Conservation (phyloP, 2,888 invertebrate species). For the Tromatobia lineatoria region DNA sequence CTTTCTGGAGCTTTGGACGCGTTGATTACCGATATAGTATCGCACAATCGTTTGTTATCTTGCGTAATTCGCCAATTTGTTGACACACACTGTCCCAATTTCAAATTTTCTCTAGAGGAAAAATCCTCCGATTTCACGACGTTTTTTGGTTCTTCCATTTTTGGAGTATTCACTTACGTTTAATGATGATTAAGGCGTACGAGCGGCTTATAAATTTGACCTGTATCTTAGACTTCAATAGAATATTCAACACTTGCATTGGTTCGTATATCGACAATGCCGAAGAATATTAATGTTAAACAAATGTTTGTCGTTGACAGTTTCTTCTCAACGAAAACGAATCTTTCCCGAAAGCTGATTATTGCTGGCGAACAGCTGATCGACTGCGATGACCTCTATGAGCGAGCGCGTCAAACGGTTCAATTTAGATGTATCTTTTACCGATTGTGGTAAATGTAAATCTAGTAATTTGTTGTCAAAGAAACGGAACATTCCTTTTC, state of each 20-base stretch:
- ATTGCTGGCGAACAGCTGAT: slow-evolving; percentile 43
- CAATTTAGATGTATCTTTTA: background rate
- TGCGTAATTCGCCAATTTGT: slow-evolving; percentile 55
- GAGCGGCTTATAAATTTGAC: background rate
- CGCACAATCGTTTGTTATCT: slow-evolving; percentile 74
- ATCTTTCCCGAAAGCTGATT: background rate
- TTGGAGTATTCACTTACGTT: slow-evolving; percentile 5
- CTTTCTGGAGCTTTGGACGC: slow-evolving; percentile 70
- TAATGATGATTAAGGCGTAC: background rate
- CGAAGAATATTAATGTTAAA: background rate
- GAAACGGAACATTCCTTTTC: background rate
- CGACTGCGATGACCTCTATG: slow-evolving; percentile 4
- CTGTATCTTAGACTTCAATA: background rate
- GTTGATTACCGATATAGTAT: slow-evolving; percentile 74
- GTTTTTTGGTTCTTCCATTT: slow-evolving; percentile 43
- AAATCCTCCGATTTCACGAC: slow-evolving; percentile 14
- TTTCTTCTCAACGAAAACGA: slow-evolving; percentile 7
- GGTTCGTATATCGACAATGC: background rate
- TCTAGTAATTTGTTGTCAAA: background rate
- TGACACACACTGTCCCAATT: slow-evolving; percentile 39
- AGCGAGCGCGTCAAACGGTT: background rate
- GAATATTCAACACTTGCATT: background rate
- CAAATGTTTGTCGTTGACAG: slow-evolving; percentile 14
- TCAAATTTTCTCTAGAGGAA: slow-evolving; percentile 22
- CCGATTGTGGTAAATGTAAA: background rate